A percentile compares a stretch with the other conserved stretches of the same genome.
Conservation (phyloP, 2,888 invertebrate genomes). For the Lutraria lutraria region DNA sequence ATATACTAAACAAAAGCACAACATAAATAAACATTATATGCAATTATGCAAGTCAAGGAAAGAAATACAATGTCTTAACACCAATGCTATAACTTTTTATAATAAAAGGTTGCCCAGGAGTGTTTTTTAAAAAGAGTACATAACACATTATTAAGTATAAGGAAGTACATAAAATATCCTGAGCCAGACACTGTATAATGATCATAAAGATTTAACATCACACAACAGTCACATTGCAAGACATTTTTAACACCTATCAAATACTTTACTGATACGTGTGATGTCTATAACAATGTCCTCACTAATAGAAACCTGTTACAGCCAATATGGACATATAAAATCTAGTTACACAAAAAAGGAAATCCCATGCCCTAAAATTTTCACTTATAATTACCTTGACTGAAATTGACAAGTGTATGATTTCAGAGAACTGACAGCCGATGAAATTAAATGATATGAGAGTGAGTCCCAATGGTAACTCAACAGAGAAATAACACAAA, state of each 20-base stretch:
- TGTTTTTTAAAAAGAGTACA: too few relatives aligned
- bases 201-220: neutral
- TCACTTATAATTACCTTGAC: constrained; percentile 3
- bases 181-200: neutral
- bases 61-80: too few relatives aligned
- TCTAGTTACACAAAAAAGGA: constrained; percentile 18
- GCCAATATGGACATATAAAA: constrained; percentile 1
- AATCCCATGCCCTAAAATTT: constrained; percentile 21
- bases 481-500: neutral
- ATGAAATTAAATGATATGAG: constrained; percentile 21
- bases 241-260: neutral
- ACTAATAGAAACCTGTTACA: neutral
- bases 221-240: neutral
- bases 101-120: too few relatives aligned
- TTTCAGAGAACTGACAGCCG: constrained; percentile 14
- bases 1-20: too few relatives aligned
- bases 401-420: constrained; percentile 21
- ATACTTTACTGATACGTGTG: neutral
- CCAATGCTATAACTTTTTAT: too few relatives aligned
- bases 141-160: too few relatives aligned
- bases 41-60: too few relatives aligned
- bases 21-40: too few relatives aligned
- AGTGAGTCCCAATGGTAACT: neutral
- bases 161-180: neutral
- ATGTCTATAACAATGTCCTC: neutral